Base-by-base conservation (phyloP, 35 echinoderm and acorn worm species). In the Nesometra sesokonis region DNA sequence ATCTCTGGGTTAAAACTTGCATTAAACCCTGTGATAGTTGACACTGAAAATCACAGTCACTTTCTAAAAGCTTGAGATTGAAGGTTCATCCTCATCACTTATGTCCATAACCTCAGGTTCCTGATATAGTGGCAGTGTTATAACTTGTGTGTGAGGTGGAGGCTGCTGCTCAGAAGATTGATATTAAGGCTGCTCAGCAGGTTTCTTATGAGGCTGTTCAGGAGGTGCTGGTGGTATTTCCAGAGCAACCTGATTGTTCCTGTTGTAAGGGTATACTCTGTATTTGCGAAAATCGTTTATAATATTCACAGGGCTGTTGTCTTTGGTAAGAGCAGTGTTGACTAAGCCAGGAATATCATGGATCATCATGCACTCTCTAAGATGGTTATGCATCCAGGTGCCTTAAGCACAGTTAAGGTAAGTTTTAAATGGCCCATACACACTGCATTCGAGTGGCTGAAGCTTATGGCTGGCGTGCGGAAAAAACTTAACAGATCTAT, bases 291-390 rank as follows among this genome's bases (percentile, higher is more conserved):
- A 84, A 34, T 80, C 87, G 17, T 31, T 19, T 17, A 32, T n/a
- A 21, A 90, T 90, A 36, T 85, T 85, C 17, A 82, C 87, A 23
- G 23, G 33, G 17, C 47, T 82, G 57, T 29, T 76, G 47, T 81
- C 39, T 43, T 43, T 43, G 39, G 39, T 43, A 15, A 43, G 39
- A 7, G 39, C 39, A 15, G 39, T 43, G 39, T 43, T 43, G 39
- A 43, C 39, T 15, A 46, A 11, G 35, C 33, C 57, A 30, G 88
- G 82, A 67, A 78, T 90, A 82, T 85, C 52, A 34, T 90, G 84
- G 13, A 85, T 90, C 9, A 23, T 78, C n/a, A 78, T 78, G 5
- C n/a, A 23, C 32, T 78, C 32, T 78, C 77, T 23, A 78, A 23
- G 77, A 33, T 78, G 77, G 32, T 78, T 78, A 23, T 9, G n/a